A percentile compares a stretch with the other conserved stretches of the same genome.
Evolutionary conservation across 2,888 invertebrate genomes (phyloP).

Genomic region (Microctonus aethiopoides): DNA sequence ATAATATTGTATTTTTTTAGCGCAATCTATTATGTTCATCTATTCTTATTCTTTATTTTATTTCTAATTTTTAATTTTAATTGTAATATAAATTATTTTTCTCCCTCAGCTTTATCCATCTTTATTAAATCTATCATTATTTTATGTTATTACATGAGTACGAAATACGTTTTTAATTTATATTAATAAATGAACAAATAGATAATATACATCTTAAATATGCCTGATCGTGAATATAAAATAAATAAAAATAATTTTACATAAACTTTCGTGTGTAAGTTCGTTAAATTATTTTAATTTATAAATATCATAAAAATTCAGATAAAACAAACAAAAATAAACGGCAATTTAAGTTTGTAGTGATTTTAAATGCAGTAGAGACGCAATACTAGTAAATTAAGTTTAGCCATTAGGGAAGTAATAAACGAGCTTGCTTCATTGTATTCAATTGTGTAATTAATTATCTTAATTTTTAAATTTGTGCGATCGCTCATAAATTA

Average conservation of each 20-base stretch:
- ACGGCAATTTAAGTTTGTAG: constrained; percentile 30
- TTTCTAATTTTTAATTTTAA: constrained; percentile 20
- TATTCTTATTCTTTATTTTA: neutral
- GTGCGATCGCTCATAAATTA: neutral
- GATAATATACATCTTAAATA: constrained; percentile 13
- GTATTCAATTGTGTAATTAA: constrained; percentile 46
- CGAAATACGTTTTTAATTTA: constrained; percentile 25
- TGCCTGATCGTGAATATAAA: neutral
- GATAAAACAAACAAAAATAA: constrained; percentile 3
- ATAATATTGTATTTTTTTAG: constrained; percentile 59
- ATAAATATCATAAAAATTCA: constrained; percentile 7
- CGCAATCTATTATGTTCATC: constrained; percentile 53
- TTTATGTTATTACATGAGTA: constrained; percentile 38
- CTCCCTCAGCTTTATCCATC: constrained; percentile 28
- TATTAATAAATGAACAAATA: neutral
- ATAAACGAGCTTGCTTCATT: constrained; percentile 57
- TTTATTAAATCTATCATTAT: constrained; percentile 27
- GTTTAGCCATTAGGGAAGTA: constrained; percentile 48
- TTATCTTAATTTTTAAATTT: constrained; percentile 29
- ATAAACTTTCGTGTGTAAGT: neutral
- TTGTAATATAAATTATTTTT: constrained; percentile 19
- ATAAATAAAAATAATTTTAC: neutral
- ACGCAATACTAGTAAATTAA: constrained; percentile 61
- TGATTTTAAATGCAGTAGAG: constrained; percentile 47
- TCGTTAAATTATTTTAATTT: constrained; percentile 4